phyloP scores from a whole-genome alignment of 2,888 invertebrate genomes.

The Horisme vitalbata region DNA sequence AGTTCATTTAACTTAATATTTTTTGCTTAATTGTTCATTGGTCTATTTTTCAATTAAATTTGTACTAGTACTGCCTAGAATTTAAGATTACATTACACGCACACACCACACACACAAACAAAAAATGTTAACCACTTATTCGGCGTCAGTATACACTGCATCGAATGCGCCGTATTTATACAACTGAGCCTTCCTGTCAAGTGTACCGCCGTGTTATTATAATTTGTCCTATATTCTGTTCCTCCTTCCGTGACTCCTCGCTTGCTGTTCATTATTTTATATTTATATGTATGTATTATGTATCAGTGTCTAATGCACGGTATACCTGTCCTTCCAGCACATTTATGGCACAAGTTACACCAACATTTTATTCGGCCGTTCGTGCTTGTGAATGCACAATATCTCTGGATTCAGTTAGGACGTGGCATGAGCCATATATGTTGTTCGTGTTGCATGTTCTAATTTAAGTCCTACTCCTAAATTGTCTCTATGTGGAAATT shows the following conservation, averaged over 20 bases:
- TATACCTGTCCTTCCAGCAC: constrained; percentile 76
- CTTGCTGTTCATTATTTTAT: constrained; percentile 70
- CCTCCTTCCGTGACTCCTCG: constrained; percentile 70
- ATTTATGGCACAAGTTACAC: constrained; percentile 71
- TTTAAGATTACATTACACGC: constrained; percentile 37
- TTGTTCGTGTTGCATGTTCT: constrained; percentile 81
- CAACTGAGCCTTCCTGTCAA: constrained; percentile 67
- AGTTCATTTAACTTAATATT: constrained; percentile 3
- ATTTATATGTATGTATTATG: constrained; percentile 54
- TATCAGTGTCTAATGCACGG: constrained; percentile 77
- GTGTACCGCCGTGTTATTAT: constrained; percentile 59
- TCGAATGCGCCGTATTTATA: constrained; percentile 68
- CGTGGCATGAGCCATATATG: constrained; percentile 78
- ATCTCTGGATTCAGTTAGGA: constrained; percentile 64
- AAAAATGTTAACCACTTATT: constrained; percentile 50
- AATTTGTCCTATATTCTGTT: constrained; percentile 61
- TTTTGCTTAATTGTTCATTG: constrained; percentile 16
- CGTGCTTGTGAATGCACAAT: constrained; percentile 78
- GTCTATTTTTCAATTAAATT: constrained; percentile 18
- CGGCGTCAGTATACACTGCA: constrained; percentile 67
- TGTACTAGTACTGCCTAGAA: constrained; percentile 52
- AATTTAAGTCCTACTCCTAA: constrained; percentile 65
- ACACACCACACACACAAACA: constrained; percentile 49
- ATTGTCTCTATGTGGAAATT: constrained; percentile 68
- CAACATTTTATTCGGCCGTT: constrained; percentile 66